Percentiles rank a stretch among this genome's conserved stretches.
phyloP scores from a whole-genome alignment of 2,113 vertebrate species.

The Seriola rivoliana region DNA sequence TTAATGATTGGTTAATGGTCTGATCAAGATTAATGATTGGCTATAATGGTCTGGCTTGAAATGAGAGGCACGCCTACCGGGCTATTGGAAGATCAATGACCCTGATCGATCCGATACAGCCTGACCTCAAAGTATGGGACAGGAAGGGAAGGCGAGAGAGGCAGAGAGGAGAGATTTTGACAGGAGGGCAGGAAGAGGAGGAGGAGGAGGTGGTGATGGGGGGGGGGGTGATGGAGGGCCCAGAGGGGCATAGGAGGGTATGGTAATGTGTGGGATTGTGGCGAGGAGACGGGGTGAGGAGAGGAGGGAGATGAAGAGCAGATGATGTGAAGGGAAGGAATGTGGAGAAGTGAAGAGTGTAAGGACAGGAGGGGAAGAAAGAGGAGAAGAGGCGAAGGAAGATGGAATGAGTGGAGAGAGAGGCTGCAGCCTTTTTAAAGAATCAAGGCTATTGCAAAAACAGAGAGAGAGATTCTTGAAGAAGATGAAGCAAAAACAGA shows the following conservation, averaged over 20 bases:
- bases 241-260: neutral
- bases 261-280: neutral
- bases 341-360: neutral
- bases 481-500: slow-evolving; percentile 11
- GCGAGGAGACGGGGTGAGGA: neutral
- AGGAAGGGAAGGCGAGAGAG: neutral
- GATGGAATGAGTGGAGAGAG: slow-evolving; percentile 13
- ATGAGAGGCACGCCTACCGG: slow-evolving; percentile 28
- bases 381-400: slow-evolving; percentile 17
- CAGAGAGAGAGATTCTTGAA: slow-evolving; percentile 2
- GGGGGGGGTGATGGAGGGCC: neutral
- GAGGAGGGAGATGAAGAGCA: neutral
- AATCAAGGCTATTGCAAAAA: neutral
- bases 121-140: slow-evolving; percentile 46
- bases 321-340: neutral
- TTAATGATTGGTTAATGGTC: slow-evolving; percentile 66
- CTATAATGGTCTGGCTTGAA: slow-evolving; percentile 59
- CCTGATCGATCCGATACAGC: slow-evolving; percentile 56
- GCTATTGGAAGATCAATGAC: slow-evolving; percentile 53
- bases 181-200: neutral
- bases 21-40: slow-evolving; percentile 69
- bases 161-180: slow-evolving; percentile 10
- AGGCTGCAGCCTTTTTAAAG: slow-evolving; percentile 12
- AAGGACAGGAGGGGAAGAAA: neutral
- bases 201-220: neutral